Percentiles rank a stretch among this genome's conserved stretches.
phyloP scores from a whole-genome alignment of 2,113 vertebrate species.

The Trogon melanurus region DNA sequence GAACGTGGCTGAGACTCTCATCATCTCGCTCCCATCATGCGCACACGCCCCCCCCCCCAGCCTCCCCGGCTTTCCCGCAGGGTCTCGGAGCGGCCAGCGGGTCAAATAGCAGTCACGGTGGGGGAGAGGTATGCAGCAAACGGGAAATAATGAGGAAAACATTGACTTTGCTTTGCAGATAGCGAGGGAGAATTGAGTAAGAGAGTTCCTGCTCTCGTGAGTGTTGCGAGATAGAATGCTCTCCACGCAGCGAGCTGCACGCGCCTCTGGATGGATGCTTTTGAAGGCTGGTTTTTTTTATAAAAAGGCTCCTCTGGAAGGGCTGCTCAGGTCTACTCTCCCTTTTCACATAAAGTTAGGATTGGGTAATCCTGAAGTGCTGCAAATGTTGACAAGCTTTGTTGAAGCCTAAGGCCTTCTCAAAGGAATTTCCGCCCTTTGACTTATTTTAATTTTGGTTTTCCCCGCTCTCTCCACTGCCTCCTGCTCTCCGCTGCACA shows the following conservation, averaged over 20 bases:
- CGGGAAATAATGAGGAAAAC: slow-evolving; percentile 53
- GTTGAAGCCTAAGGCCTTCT: slow-evolving; percentile 70
- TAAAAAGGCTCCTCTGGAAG: slow-evolving; percentile 18
- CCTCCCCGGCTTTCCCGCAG: not conserved
- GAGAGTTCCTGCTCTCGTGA: not conserved
- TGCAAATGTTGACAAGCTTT: slow-evolving; percentile 61
- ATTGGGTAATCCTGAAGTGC: slow-evolving; percentile 52
- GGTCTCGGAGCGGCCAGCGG: slow-evolving; percentile 29
- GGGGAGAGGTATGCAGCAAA: slow-evolving; percentile 62
- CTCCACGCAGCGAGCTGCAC: not conserved
- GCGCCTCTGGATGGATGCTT: not conserved
- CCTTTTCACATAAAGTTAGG: not conserved
- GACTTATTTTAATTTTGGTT: slow-evolving; percentile 63
- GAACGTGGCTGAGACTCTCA: not conserved
- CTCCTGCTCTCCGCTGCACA: slow-evolving; percentile 27
- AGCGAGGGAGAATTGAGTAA: slow-evolving; percentile 30
- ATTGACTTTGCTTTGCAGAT: slow-evolving; percentile 46
- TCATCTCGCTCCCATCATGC: not conserved
- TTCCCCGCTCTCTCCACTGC: slow-evolving; percentile 27
- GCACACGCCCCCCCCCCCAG: not conserved
- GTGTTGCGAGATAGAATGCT: not conserved
- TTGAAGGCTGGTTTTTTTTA: not conserved
- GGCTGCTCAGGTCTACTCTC: slow-evolving; percentile 17
- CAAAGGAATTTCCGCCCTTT: slow-evolving; percentile 56
- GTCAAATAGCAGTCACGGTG: slow-evolving; percentile 65